Percentiles rank a stretch among this genome's conserved stretches.
phyloP scores from a whole-genome alignment of 2,797 vertebrate species.

The Menidia menidia region DNA sequence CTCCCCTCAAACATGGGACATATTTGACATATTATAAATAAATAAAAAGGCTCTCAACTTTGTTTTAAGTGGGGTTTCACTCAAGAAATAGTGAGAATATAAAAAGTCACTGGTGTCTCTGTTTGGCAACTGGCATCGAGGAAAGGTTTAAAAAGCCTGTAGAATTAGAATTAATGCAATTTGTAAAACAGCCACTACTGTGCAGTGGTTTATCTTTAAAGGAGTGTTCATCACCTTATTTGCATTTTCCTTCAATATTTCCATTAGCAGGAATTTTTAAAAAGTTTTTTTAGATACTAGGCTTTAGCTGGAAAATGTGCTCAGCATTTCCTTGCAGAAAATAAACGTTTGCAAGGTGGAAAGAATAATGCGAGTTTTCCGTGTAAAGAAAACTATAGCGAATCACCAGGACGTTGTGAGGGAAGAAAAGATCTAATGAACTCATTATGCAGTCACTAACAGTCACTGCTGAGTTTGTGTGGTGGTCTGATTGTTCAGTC shows the following conservation, averaged over 20 bases:
- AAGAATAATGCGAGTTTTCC: slow-evolving; percentile 8
- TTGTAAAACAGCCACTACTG: neutral
- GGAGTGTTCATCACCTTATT: slow-evolving; percentile 27
- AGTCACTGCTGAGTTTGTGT: slow-evolving; percentile 37
- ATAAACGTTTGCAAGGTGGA: slow-evolving; percentile 12
- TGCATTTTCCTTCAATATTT: slow-evolving; percentile 29
- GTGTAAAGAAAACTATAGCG: neutral
- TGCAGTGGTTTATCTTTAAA: neutral
- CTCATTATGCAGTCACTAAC: slow-evolving; percentile 61
- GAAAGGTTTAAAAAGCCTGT: neutral
- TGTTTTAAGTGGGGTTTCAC: too few species aligned
- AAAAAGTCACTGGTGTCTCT: neutral
- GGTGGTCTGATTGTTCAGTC: slow-evolving; percentile 65
- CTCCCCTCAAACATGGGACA: too few species aligned
- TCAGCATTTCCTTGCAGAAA: slow-evolving; percentile 35
- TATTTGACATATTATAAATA: too few species aligned
- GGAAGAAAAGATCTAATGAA: slow-evolving; percentile 37
- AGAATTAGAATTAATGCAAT: neutral
- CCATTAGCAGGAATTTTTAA: slow-evolving; percentile 23
- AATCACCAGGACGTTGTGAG: slow-evolving; percentile 20
- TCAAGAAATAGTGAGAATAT: neutral
- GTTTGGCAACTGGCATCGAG: neutral
- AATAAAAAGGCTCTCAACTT: too few species aligned
- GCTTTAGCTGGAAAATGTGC: too few species aligned
- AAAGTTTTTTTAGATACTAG: slow-evolving; percentile 25